A percentile compares a stretch with the other conserved stretches of the same genome.
phyloP scores from a whole-genome alignment of 2,888 invertebrate genomes.

The Achlya flavicornis region DNA sequence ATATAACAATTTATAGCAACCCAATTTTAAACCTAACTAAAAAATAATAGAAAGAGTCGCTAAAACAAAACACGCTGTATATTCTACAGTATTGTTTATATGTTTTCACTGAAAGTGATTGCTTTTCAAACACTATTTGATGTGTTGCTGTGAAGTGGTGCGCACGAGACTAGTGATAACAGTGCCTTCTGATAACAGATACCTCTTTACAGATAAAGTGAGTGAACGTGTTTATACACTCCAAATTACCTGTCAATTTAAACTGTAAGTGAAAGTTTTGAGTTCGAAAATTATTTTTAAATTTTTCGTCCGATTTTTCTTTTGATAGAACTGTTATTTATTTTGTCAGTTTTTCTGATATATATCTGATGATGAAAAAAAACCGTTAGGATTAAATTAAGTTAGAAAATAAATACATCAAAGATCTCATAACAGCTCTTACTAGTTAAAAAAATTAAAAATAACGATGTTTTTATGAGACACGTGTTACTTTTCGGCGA shows the following conservation, averaged over 20 bases:
- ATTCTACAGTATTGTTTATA: background rate
- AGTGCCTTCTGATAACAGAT: conserved; percentile 5
- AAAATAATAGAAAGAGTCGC: background rate
- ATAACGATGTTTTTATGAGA: too few relatives aligned
- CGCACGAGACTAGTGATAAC: conserved; percentile 10
- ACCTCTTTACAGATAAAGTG: background rate
- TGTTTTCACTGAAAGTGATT: conserved; percentile 7
- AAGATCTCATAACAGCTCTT: too few relatives aligned
- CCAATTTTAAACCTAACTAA: too few relatives aligned
- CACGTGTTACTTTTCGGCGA: too few relatives aligned
- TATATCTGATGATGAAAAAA: too few relatives aligned
- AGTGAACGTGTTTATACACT: background rate
- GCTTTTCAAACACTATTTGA: conserved; percentile 9
- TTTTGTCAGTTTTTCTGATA: too few relatives aligned
- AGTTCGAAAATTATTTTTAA: background rate
- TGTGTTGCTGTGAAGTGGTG: conserved; percentile 8
- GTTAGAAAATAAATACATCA: too few relatives aligned
- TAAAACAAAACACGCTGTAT: background rate
- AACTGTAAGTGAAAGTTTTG: background rate
- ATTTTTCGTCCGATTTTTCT: background rate
- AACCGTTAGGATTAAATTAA: too few relatives aligned
- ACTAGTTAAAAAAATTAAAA: too few relatives aligned
- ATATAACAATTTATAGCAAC: too few relatives aligned
- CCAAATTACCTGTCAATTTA: background rate
- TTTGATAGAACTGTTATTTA: too few relatives aligned